phyloP scores from a whole-genome alignment of 2,888 invertebrate genomes.

The Flexamia atlantica region DNA sequence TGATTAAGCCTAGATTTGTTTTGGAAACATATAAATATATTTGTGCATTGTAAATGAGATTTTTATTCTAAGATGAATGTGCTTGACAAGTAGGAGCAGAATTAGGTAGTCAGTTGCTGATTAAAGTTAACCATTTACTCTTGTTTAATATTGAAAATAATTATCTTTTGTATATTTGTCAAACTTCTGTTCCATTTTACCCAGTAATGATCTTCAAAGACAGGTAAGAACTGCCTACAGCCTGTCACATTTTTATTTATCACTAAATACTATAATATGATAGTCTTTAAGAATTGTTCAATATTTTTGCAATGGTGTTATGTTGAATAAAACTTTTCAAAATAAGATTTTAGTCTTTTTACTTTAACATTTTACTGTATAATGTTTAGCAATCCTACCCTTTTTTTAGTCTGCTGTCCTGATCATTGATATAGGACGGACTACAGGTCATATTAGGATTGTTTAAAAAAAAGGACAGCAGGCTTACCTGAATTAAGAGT shows the following conservation, averaged over 20 bases:
- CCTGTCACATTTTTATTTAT: conserved; percentile 7
- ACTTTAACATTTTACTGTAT: too few species aligned
- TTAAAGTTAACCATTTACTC: not conserved
- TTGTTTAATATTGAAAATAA: not conserved
- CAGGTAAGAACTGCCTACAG: not conserved
- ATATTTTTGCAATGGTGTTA: conserved; percentile 45
- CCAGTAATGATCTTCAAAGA: not conserved
- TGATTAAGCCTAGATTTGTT: not conserved
- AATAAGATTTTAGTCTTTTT: not conserved
- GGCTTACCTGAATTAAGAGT: too few species aligned
- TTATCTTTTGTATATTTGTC: not conserved
- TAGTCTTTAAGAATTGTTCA: conserved; percentile 43
- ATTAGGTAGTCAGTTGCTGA: not conserved
- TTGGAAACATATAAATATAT: not conserved
- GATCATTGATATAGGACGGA: too few species aligned
- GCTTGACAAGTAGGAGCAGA: not conserved
- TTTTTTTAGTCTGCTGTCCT: too few species aligned
- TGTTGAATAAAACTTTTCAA: conserved; percentile 29
- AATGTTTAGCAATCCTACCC: too few species aligned
- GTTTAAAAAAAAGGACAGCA: too few species aligned
- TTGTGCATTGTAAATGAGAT: not conserved
- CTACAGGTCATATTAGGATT: too few species aligned
- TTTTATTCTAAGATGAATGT: too few species aligned
- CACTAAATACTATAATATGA: not conserved
- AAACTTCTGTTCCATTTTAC: not conserved